Evolutionary conservation across 2,113 vertebrate species (phyloP), one percentile per base, ranked within the genome.

Genomic region (Cichladusa arquata): DNA sequence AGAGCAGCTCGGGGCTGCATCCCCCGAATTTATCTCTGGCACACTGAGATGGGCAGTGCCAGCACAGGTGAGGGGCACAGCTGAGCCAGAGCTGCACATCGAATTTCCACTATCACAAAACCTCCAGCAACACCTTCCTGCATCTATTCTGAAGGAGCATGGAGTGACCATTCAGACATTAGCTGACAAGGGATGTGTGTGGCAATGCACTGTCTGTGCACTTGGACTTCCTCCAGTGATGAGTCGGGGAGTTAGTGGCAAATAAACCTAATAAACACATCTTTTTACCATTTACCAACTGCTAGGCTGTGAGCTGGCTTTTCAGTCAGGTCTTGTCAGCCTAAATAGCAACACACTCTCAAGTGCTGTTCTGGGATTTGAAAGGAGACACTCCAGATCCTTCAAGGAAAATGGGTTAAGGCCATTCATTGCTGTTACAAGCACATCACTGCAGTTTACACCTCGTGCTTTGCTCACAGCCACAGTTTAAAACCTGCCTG

Each of bases 271-370:
- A 92, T 77, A 91, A 84, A 89, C 57, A 77, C 9, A 24, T 77
- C n/a, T 74, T 86, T 65, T 26, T n/a, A 40, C 88, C 81, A 80
- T 86, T 94, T 88, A 91, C 93, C 93, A 82, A 24, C 93, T 90
- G 93, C 89, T 48, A 87, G 89, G 91, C 78, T 72, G 29, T 26
- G 58, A 94, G 71, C 71, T 78, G 78, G 36, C 81, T 93, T 96
- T 95, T 92, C 90, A 78, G 40, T 73, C 85, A 90, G 88, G 66
- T 29, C 70, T 50, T 80, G 85, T 79, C 54, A 1, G 62, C 33
- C 69, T 93, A 88, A 95, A 88, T 31, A 70, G 92, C 51, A 90
- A 18, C 88, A 88, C 42, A 38, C 71, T 73, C 71, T 48, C 67
- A 66, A 95, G 79, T 13, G 65, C 67, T 34, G 54, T 5, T 77